Percentiles rank a stretch among this genome's conserved stretches.
These are phyloP conservation scores for Cheilosia soror DNA, from an alignment of 2,888 invertebrate genomes.

Conservation along the genomic window DNA sequence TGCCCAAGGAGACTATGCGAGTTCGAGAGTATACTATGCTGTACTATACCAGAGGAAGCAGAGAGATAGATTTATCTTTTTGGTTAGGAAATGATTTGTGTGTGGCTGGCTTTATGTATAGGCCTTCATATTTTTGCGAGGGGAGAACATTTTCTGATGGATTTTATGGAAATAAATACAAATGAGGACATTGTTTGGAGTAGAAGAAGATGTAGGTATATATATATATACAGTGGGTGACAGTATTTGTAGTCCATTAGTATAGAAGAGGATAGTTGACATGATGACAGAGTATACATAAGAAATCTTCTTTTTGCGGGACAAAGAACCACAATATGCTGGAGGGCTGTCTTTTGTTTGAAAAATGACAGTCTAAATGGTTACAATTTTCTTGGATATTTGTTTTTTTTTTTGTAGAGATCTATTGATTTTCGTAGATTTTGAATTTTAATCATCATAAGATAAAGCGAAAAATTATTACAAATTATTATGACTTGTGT, in stretches of 20 bases:
- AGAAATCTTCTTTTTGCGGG: slow-evolving; percentile 14
- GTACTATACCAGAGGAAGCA: neutral
- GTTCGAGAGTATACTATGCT: too few relatives aligned
- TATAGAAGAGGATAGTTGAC: slow-evolving; percentile 40
- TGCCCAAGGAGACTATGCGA: slow-evolving; percentile 10
- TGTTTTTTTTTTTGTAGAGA: neutral
- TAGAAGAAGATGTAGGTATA: neutral
- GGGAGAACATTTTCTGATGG: slow-evolving; percentile 34
- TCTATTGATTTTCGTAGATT: too few relatives aligned
- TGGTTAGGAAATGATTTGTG: slow-evolving; percentile 71
- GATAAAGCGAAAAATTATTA: too few relatives aligned
- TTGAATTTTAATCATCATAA: too few relatives aligned
- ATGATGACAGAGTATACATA: slow-evolving; percentile 50
- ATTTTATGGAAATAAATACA: slow-evolving; percentile 72
- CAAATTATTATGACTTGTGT: too few relatives aligned
- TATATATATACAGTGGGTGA: slow-evolving; percentile 27
- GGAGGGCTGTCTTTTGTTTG: slow-evolving; percentile 20
- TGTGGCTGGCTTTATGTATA: slow-evolving; percentile 51
- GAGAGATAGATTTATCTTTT: slow-evolving; percentile 60
- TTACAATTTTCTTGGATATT: slow-evolving; percentile 49
- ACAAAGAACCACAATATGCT: slow-evolving; percentile 15
- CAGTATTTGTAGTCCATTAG: slow-evolving; percentile 69
- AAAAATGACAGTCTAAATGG: slow-evolving; percentile 41
- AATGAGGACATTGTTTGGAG: slow-evolving; percentile 67
- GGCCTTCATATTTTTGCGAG: slow-evolving; percentile 58